Base-by-base conservation (phyloP, 2,888 invertebrate species). In the Ormyrus thymus region DNA sequence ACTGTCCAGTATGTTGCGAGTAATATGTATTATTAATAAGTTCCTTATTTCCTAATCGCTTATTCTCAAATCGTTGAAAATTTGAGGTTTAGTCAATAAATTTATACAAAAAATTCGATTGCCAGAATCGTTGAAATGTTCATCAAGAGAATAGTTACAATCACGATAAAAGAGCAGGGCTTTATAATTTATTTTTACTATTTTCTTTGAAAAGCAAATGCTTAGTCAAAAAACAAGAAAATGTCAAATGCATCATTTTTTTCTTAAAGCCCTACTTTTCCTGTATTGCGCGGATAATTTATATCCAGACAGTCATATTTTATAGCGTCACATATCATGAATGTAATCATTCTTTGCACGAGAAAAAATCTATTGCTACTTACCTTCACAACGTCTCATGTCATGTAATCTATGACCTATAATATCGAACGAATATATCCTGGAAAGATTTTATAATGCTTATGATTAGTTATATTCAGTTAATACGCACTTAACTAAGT, bases 341-440 rank as follows among this genome's bases (percentile, higher is more conserved):
- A 48, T 58, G 48, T 48, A 51, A 50, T n/a, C 10, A 55, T 11
- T 15, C 11, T 1, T 65, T 58, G 6, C 29, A 64, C 58, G 29
- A 70, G 61, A 76, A 51, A 58, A 58, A 58, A 29, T 58, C 53
- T 69, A 43, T 61, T 74, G 13, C 45, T 78, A 80, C 80, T 80
- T 80, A 80, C 80, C 80, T 80, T 53, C 8, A 48, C 10, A 62
- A 74, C 8, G 66, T 66, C 53, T 59, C n/a, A 43, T 71, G 11
- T 62, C 2, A 29, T 11, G 48, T 2, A 15, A 51, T 77, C 48
- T 65, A 65, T n/a, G 15, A 68, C 15, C 43, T 61, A 59, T 51
- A 72, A 59, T 81, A 78, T 81, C 76, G 78, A 81, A 81, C 81
- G 0, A 62, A 76, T 78, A 64, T 69, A 65, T 55, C 69, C 76